Evolutionary conservation across 1,140 invertebrate genomes (phyloP), one percentile per base, ranked within the genome.

Genomic region (Drosophila lowei): DNA sequence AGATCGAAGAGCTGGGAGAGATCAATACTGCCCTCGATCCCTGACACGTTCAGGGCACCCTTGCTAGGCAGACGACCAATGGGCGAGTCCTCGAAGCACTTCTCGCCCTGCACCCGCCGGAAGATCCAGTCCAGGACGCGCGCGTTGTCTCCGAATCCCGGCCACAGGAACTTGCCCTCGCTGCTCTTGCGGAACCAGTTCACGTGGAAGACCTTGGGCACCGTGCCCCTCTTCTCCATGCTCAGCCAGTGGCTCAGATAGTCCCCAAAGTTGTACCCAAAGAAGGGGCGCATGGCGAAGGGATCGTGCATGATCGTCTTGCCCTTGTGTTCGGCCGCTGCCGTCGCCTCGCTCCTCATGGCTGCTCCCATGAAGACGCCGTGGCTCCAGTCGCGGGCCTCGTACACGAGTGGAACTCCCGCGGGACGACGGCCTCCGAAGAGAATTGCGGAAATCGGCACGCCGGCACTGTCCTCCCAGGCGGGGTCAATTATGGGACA

Each of bases 211-310:
- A 98, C 95, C 84, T 95, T 95, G 2, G 97, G 97, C 6, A 98
- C 84, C 30, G 92, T 91, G 2, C 94, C 81, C 1, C 92, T 90
- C 2, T 94, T 88, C 52, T 93, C 93, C 93, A 98, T 95, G 72
- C 93, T 95, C 6, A 98, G 89, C 98, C 98, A 99, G 79, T 99
- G 98, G 2, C 94, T 80, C 3, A 99, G 92, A 89, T 99, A 99
- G 68, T 98, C 93, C 6, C 97, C 97, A 83, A 98, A 98, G 91
- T 99, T 99, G 92, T 99, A 99, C 3, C 98, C 98, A 88, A 98
- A 98, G 93, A 99, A 99, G 42, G 98, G 98, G 49, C 97, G 93
- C 97, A 98, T 98, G 0, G 97, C 97, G 91, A 98, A 98, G 16
- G 98, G 98, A 93, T 99, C 98, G 81, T 98, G 95, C 97, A 99